Conservation (phyloP, 23 tunicate species). For the Trididemnum nubilum region DNA sequence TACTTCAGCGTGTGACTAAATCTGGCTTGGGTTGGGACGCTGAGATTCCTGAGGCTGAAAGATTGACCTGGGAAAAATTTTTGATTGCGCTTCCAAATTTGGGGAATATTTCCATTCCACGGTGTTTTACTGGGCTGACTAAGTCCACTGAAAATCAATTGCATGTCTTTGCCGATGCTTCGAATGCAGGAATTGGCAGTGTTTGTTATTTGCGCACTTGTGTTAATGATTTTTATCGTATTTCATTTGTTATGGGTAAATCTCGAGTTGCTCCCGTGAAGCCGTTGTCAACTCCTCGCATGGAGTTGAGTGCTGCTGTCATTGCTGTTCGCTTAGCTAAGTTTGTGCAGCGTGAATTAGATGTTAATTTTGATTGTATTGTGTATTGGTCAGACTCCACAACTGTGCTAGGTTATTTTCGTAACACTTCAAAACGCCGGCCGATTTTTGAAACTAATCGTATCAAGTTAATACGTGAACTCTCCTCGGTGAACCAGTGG, state of each 20-base stretch:
- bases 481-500: slow-evolving; percentile 1
- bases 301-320: slow-evolving; percentile 11
- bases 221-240: neutral
- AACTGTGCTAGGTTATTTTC: slow-evolving; percentile 6
- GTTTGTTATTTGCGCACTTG: slow-evolving; percentile 20
- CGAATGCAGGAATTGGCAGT: neutral
- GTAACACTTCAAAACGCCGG: slow-evolving; percentile 16
- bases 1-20: slow-evolving; percentile 13
- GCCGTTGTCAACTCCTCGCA: slow-evolving; percentile 7
- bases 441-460: slow-evolving; percentile 11
- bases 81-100: neutral
- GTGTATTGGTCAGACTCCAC: slow-evolving; percentile 17
- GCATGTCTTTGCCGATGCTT: slow-evolving; percentile 23
- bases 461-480: neutral
- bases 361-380: neutral
- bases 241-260: slow-evolving; percentile 19
- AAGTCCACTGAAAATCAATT: neutral
- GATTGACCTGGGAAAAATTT: neutral
- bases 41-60: slow-evolving; percentile 8
- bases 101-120: neutral
- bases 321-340: slow-evolving; percentile 18
- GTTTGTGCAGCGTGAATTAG: slow-evolving; percentile 1
- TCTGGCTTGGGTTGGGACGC: slow-evolving; percentile 8
- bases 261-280: slow-evolving; percentile 19
- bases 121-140: neutral